Evolutionary conservation across 2,113 vertebrate genomes (phyloP), one percentile per base, ranked within the genome.

Genomic region (Bostrychus sinensis): DNA sequence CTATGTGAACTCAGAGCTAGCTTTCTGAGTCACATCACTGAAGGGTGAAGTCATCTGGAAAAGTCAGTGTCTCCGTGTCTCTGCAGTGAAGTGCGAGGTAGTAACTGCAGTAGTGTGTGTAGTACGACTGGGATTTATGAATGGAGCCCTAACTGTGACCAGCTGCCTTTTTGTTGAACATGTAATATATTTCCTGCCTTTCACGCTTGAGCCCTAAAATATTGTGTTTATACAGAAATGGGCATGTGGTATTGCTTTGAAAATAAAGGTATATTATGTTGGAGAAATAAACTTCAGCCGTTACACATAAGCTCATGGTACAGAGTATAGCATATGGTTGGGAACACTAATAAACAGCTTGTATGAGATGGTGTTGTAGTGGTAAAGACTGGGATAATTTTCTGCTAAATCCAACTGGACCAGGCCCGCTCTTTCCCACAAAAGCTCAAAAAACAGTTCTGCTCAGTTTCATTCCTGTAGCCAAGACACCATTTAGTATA

Each of bases 41-140:
- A 32, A 55, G 46, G 23, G 64, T 87, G 83, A 77, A 69, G 72
- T 83, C 83, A 79, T 62, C 32, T 78, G 68, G 74, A 81, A 85
- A n/a, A 72, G 36, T 41, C 36, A 42, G 30, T 43, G 79, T 5
- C 34, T 57, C 38, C 14, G 65, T 62, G 67, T 62, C 32, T 72
- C 50, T n/a, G 32, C 12, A 10, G 32, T 25, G 13, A 9, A 7
- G 0, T 2, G 2, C 4, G 14, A 43, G 9, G 7, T 26, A 56
- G 59, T 56, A 64, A 63, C 53, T 46, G 51, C 36, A 14, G 22
- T 25, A n/a, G n/a, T n/a, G 45, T 48, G 43, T 30, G 46, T 36
- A 54, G 22, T 19, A 38, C 54, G 17, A 19, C 38, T 22, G 54
- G 34, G 71, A 85, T 80, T 80, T 66, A 82, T 79, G 66, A 85